These are phyloP conservation scores for Symphodus melops DNA, from an alignment of 2,113 vertebrate species.

Conservation along the genomic window DNA sequence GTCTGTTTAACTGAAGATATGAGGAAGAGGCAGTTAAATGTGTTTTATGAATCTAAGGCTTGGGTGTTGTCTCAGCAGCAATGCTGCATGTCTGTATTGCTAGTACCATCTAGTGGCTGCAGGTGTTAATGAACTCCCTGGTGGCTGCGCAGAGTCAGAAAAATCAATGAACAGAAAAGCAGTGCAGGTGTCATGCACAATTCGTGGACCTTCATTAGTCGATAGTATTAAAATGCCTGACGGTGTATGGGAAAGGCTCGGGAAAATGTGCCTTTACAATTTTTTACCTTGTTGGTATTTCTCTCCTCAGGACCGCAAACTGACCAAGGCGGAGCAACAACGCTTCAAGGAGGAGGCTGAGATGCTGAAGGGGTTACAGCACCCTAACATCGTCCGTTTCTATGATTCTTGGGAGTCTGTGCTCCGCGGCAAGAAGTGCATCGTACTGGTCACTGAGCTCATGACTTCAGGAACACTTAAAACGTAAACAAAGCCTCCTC, in stretches of 20 bases:
- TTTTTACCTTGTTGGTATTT: conserved; percentile 2
- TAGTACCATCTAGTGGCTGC: conserved; percentile 79
- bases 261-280: neutral
- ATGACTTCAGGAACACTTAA: conserved; percentile 97
- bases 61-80: conserved; percentile 76
- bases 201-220: neutral
- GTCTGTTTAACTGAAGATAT: conserved; percentile 63
- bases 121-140: neutral
- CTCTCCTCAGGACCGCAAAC: conserved; percentile 88
- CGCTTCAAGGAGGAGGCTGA: conserved; percentile 96
- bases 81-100: conserved; percentile 29
- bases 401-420: conserved; percentile 95
- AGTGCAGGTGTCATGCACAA: neutral
- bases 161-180: neutral
- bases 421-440: conserved; percentile 93
- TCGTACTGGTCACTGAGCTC: conserved; percentile 94
- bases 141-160: neutral
- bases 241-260: neutral
- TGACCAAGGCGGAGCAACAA: conserved; percentile 93
- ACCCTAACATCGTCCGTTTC: conserved; percentile 96
- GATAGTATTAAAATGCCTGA: no score
- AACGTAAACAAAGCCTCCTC: conserved; percentile 82
- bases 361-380: conserved; percentile 95
- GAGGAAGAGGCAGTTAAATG: conserved; percentile 69
- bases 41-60: conserved; percentile 57